Evolutionary conservation across 2,888 invertebrate species (phyloP), one percentile per base, ranked within the genome.

Genomic region (Choristoneura rosaceana): DNA sequence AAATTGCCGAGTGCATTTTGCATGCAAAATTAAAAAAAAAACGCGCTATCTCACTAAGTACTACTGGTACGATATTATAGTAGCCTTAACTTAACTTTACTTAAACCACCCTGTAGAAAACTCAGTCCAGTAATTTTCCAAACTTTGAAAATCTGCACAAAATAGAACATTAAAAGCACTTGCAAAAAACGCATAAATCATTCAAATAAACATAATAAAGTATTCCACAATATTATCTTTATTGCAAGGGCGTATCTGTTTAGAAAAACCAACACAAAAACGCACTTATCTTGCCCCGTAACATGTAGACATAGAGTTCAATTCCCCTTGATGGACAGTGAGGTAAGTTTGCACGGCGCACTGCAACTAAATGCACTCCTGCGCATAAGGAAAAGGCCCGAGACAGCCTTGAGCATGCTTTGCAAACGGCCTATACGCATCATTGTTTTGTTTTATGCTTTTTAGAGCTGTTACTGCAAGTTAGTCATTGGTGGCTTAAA

Each of bases 321-420:
- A 4, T 25, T 55, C 25, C 2, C 25, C 55, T 1, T 55, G 5
- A 12, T 3, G 10, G 34, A 8, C 8, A 8, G n/a, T n/a, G 2
- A 8, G 4, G 52, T 38, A 38, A n/a, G 14, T n/a, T 59, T 10
- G 33, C 34, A n/a, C 14, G 33, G 3, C 58, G 58, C 58, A 33
- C n/a, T 59, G 59, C 59, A 59, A 59, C 34, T 55, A 55, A 55
- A 25, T 50, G 64, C 64, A 64, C 64, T 64, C 64, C 33, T 0
- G 64, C 64, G 64, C 64, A 64, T 64, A 64, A 64, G 64, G 64
- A 64, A 64, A 64, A 64, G 64, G 34, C 34, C 47, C 50, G 64
- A 64, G 64, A 64, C 64, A 64, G 33, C 64, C 64, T 64, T 64
- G 64, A 64, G 50, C 47, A n/a, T 50, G 62, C 62, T 62, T 63